Base-by-base conservation (phyloP, 64 coral and sea anemone species). In the Pachyseris speciosa region DNA sequence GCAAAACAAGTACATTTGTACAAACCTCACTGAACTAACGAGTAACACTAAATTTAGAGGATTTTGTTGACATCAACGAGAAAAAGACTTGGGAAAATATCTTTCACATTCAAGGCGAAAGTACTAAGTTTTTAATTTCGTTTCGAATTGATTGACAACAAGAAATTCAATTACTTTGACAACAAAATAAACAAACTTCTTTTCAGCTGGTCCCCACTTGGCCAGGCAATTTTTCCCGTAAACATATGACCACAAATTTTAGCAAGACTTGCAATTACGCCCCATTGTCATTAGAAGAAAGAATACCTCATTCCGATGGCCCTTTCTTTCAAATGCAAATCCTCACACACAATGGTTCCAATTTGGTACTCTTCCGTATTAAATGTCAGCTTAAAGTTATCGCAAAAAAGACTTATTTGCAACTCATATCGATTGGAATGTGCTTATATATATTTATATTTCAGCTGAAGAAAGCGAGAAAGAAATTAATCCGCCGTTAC, bases 101-200 rank as follows among this genome's bases (percentile, higher is more conserved):
- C n/a, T n/a, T n/a, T n/a, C n/a, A n/a, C n/a, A n/a, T n/a, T n/a
- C n/a, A n/a, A n/a, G n/a, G n/a, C n/a, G n/a, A n/a, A n/a, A 32
- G n/a, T 20, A 25, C 7, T 57, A 84, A 57, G 25, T 25, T 37
- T 5, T 2, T 33, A 32, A 33, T 19, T 34, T 69, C 7, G 19
- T 20, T 19, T 64, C 39, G 37, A 50, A 87, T 25, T 88, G 68
- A 88, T 88, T 71, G 67, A 71, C 65, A 88, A 88, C 67, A 88
- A 55, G 19, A 39, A 39, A 9, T 3, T 37, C 20, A 3, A 24
- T 0, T 1, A 39, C 15, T 19, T 60, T 61, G 53, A 51, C 77
- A 81, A 52, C 53, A 55, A 61, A 52, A 60, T 26, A 81, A 39
- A 81, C 32, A 74, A 44, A 74, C 37, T 44, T 37, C 6, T 36